Base-by-base conservation (phyloP, 1,140 invertebrate genomes). In the Thaumetopoea pityocampa region DNA sequence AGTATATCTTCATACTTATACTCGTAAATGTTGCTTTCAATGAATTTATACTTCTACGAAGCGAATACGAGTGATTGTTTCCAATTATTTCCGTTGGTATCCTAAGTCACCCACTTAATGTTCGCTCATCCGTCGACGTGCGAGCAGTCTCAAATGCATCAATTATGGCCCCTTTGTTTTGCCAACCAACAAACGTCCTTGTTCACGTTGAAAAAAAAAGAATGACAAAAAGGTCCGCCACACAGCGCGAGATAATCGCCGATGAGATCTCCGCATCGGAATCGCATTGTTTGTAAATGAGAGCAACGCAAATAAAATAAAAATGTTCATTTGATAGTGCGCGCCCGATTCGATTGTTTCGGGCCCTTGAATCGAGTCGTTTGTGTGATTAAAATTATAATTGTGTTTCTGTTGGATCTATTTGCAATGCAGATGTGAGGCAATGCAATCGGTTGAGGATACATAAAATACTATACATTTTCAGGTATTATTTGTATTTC, bases 261-360 rank as follows among this genome's bases (percentile, higher is more conserved):
- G 61, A 65, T 60, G 56, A 48, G 51, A 65, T 65, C 60, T 56
- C 37, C 10, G 23, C 35, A 24, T 42, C 30, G 44, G 45, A 45
- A 51, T 49, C 45, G 50, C 48, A 65, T 65, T 65, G 61, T 65
- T 65, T 65, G 61, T 56, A 65, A 60, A 65, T 65, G 61, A 60
- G 61, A 57, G 45, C 51, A 34, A 22, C 29, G 51, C 41, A 50
- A 56, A 64, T 56, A 56, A 64, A 64, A 42, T 34, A 36, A 47
- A 33, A 43, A 43, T 28, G 27, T 32, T 42, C 36, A 45, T 60
- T 55, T 38, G 46, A 49, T 61, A 52, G 30, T 45, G 41, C 37
- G 24, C 33, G 46, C 47, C 49, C 37, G 34, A 44, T 27, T 41
- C 32, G 51, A 54, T 54, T 55, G 49, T 55, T 46, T 44, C 12